These are phyloP conservation scores for Macrostomum cliftonense DNA, from an alignment of 2,888 invertebrate genomes.

Conservation along the genomic window DNA sequence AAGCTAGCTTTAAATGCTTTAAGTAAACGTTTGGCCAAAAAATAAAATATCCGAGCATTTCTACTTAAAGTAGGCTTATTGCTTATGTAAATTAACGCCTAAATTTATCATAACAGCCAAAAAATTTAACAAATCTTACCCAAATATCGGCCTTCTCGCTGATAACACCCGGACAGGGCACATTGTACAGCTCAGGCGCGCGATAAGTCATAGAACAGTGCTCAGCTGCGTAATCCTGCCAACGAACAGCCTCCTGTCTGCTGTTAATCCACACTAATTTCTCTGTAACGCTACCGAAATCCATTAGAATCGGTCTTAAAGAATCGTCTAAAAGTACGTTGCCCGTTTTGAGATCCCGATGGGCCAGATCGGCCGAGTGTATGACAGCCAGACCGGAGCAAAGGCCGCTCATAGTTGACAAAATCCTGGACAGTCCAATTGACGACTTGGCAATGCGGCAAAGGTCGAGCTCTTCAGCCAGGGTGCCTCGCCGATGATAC, in stretches of 20 bases:
- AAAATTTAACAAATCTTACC: slow-evolving; percentile 47
- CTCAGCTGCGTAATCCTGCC: slow-evolving; percentile 63
- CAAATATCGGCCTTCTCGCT: slow-evolving; percentile 70
- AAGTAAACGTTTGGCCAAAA: no score
- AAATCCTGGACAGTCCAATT: no score
- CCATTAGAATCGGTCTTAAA: slow-evolving; percentile 55
- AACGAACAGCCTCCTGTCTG: slow-evolving; percentile 28
- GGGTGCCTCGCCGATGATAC: slow-evolving; percentile 45
- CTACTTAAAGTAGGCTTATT: no score
- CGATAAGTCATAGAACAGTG: slow-evolving; percentile 68
- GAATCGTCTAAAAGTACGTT: slow-evolving; percentile 59
- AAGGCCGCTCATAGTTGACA: no score
- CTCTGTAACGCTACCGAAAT: slow-evolving; percentile 48
- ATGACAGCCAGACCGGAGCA: no score
- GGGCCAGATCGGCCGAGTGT: neutral
- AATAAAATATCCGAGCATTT: no score
- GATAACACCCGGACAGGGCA: slow-evolving; percentile 57
- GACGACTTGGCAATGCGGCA: no score
- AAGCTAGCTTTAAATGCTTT: no score
- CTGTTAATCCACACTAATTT: slow-evolving; percentile 33
- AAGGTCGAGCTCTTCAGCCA: no score
- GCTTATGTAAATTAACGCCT: no score
- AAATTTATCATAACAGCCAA: no score
- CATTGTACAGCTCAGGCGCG: slow-evolving; percentile 68
- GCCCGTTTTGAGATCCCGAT: slow-evolving; percentile 60